These are phyloP conservation scores for Crocodylus rhombifer DNA, from an alignment of 2,797 vertebrate genomes.

Conservation along the genomic window DNA sequence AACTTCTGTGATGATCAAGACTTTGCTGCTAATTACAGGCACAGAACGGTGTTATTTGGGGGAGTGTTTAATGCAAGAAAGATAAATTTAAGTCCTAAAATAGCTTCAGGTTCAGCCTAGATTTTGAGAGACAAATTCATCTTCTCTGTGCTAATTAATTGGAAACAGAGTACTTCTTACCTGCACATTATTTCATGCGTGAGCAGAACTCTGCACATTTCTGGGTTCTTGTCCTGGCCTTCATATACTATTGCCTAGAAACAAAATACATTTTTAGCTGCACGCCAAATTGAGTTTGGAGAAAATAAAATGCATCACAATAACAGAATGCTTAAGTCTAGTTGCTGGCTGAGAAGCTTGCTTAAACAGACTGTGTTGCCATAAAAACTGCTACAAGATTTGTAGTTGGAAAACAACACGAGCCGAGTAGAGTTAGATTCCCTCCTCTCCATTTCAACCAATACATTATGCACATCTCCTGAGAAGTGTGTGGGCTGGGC, in stretches of 20 bases:
- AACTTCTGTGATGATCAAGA: conserved; percentile 82
- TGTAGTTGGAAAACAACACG: conserved; percentile 49
- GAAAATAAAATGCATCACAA: neutral
- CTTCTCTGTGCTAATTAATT: conserved; percentile 86
- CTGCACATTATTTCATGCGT: conserved; percentile 99
- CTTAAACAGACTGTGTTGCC: neutral
- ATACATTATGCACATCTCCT: conserved; percentile 57
- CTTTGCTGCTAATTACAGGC: conserved; percentile 87
- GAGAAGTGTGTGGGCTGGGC: conserved; percentile 52
- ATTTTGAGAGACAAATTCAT: conserved; percentile 82
- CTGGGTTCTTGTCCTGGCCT: conserved; percentile 98
- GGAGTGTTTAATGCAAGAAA: conserved; percentile 67
- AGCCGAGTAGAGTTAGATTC: conserved; percentile 42
- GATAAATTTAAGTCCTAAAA: conserved; percentile 75
- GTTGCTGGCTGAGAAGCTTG: conserved; percentile 13
- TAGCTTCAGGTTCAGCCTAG: conserved; percentile 85
- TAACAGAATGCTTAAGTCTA: neutral
- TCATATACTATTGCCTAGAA: conserved; percentile 94
- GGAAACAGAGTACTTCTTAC: conserved; percentile 80
- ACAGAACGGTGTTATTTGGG: conserved; percentile 69
- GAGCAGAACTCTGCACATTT: conserved; percentile 97
- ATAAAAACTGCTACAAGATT: conserved; percentile 39
- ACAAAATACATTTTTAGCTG: conserved; percentile 74
- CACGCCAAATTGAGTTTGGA: conserved; percentile 39
- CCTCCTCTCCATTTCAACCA: conserved; percentile 39